A percentile compares a stretch with the other conserved stretches of the same genome.
Evolutionary conservation across 1,140 invertebrate species (phyloP).

Genomic region (Drosophila navojoa): DNA sequence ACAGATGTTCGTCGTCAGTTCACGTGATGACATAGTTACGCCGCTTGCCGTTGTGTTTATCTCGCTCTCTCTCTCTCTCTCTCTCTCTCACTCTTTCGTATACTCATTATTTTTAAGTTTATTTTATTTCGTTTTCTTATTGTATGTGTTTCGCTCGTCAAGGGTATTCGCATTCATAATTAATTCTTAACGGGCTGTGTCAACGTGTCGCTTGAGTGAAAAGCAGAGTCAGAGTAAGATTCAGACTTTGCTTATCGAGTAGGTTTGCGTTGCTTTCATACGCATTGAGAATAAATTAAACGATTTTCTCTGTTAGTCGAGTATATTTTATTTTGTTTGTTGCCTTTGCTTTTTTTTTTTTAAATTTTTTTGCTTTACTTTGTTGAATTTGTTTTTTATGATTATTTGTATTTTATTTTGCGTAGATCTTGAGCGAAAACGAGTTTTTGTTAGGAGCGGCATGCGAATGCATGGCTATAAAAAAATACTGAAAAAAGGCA

Average conservation of each 20-base stretch:
- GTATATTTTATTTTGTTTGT: slow-evolving; percentile 38
- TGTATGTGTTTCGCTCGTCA: slow-evolving; percentile 15
- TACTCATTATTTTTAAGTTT: slow-evolving; percentile 1
- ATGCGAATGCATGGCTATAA: slow-evolving; percentile 62
- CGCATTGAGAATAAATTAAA: slow-evolving; percentile 77
- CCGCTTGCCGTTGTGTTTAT: background rate
- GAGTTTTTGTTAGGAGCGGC: slow-evolving; percentile 59
- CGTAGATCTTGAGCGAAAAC: slow-evolving; percentile 42
- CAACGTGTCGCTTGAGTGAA: slow-evolving; percentile 27
- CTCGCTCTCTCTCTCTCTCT: too few relatives aligned
- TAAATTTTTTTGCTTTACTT: slow-evolving; percentile 39
- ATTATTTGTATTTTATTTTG: slow-evolving; percentile 16
- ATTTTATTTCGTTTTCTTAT: background rate
- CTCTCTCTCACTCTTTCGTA: too few relatives aligned
- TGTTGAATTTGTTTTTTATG: slow-evolving; percentile 20
- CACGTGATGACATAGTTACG: slow-evolving; percentile 19
- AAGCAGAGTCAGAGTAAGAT: too few relatives aligned
- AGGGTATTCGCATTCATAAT: slow-evolving; percentile 39
- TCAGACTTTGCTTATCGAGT: slow-evolving; percentile 1
- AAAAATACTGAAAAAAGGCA: slow-evolving; percentile 45
- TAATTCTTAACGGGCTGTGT: slow-evolving; percentile 39
- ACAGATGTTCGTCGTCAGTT: background rate
- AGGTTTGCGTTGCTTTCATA: slow-evolving; percentile 35
- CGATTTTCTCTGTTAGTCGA: slow-evolving; percentile 24
- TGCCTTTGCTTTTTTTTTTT: slow-evolving; percentile 20